phyloP scores from a whole-genome alignment of 2,888 invertebrate genomes.

The Ctena decussata region DNA sequence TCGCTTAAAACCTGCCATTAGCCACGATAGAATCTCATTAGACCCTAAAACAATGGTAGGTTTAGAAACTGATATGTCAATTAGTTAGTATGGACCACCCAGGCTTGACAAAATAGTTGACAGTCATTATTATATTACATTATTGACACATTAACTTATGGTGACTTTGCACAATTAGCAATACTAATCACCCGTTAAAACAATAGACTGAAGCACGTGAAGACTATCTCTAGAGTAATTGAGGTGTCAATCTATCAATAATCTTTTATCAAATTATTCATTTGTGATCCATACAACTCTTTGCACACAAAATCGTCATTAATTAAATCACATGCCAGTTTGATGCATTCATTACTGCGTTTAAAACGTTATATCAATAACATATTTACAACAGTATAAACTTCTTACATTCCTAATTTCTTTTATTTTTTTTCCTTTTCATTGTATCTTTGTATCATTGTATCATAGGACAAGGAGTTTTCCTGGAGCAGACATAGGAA shows the following conservation, averaged over 20 bases:
- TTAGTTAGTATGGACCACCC: neutral
- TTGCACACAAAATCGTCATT: constrained; percentile 48
- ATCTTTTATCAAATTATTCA: neutral
- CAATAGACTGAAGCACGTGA: neutral
- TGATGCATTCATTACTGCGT: neutral
- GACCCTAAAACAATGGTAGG: neutral
- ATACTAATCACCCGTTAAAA: neutral
- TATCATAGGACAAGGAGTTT: no score
- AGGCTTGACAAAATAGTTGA: constrained; percentile 1
- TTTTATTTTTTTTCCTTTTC: no score
- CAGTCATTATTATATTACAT: neutral
- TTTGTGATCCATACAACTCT: neutral
- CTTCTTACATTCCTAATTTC: no score
- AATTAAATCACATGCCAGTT: constrained; percentile 45
- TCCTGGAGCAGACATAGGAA: no score
- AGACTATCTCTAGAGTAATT: neutral
- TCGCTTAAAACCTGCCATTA: neutral
- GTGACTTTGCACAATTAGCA: constrained; percentile 3
- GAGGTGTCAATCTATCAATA: neutral
- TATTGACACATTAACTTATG: constrained; percentile 9
- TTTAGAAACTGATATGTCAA: neutral
- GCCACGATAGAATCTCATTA: neutral
- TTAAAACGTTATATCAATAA: no score
- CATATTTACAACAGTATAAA: no score
- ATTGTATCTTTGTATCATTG: no score